Evolutionary conservation across 2,113 vertebrate genomes (phyloP).

Genomic region (Forbesichthys papilliferus): DNA sequence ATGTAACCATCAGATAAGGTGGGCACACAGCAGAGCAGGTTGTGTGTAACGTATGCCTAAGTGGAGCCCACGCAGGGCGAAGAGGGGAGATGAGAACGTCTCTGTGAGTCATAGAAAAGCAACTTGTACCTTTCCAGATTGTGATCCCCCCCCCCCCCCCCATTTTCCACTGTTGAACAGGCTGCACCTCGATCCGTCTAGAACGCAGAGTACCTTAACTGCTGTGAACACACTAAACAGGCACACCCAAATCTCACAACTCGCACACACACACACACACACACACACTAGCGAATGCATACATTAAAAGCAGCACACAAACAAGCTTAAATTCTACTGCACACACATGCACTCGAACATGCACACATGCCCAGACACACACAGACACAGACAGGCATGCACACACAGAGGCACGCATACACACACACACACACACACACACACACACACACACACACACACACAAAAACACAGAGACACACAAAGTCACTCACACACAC

Average conservation of each 20-base stretch:
- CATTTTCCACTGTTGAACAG: constrained; percentile 18
- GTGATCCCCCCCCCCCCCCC: constrained; percentile 26
- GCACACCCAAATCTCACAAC: constrained; percentile 72
- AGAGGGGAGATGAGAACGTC: too few species aligned
- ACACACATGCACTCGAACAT: neutral
- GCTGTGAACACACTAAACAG: constrained; percentile 68
- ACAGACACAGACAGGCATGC: constrained; percentile 60
- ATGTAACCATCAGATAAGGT: constrained; percentile 71
- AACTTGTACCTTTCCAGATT: neutral
- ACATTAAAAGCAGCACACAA: constrained; percentile 25
- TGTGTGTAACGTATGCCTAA: constrained; percentile 72
- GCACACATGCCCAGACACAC: constrained; percentile 54
- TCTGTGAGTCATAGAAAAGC: too few species aligned
- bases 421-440: neutral
- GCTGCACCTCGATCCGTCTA: neutral
- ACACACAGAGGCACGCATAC: neutral
- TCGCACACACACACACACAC: neutral
- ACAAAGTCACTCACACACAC: constrained; percentile 33
- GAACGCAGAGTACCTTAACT: constrained; percentile 43
- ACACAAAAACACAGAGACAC: constrained; percentile 38
- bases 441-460: neutral
- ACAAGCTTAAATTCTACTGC: constrained; percentile 70
- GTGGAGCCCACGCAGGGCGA: constrained; percentile 8
- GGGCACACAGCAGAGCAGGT: constrained; percentile 42
- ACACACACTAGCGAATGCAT: neutral